Evolutionary conservation across 2,113 vertebrate genomes (phyloP), one percentile per base, ranked within the genome.

Genomic region (Chaetodon auriga): DNA sequence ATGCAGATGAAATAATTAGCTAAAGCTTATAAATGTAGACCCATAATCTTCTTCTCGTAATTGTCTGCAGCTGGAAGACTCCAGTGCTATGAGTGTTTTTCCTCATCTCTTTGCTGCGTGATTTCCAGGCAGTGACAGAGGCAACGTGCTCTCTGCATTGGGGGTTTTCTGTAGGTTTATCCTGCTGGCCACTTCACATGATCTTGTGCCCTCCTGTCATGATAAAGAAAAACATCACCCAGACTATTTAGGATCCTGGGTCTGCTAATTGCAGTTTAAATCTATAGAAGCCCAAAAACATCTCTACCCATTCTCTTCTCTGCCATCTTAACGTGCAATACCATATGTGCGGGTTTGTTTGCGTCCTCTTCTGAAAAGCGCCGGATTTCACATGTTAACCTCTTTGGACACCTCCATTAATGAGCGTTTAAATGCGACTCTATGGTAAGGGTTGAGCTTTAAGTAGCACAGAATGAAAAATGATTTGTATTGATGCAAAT

Each of bases 401-500:
- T 93, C 82, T 90, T 91, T 87, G 85, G 90, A 86, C 82, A 78
- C 87, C 88, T 84, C 68, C 90, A 91, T 92, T 97, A 97, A 97
- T 94, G 94, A 95, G 95, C 95, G 89, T 96, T 96, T 91, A 95
- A 96, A 96, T 94, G 93, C 93, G 94, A 72, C 94, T 96, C 94
- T 94, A 90, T 93, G 94, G 93, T 85, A 72, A 90, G 73, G 89
- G 91, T 86, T 89, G 82, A 93, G 92, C 94, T 91, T 96, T 97
- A 96, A 97, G 97, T 94, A 95, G 93, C 94, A 93, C 94, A 92
- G 95, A 96, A 96, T 96, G 91, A 92, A 96, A 96, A 96, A 96
- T 80, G 85, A 94, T 92, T 94, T 90, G 86, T 94, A 94, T 96
- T 96, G 97, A 99, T 97, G 97, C 96, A 97, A 97, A 97, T 97